Conservation (phyloP, 2,797 vertebrate species). For the Hypotaenidia okinawae region DNA sequence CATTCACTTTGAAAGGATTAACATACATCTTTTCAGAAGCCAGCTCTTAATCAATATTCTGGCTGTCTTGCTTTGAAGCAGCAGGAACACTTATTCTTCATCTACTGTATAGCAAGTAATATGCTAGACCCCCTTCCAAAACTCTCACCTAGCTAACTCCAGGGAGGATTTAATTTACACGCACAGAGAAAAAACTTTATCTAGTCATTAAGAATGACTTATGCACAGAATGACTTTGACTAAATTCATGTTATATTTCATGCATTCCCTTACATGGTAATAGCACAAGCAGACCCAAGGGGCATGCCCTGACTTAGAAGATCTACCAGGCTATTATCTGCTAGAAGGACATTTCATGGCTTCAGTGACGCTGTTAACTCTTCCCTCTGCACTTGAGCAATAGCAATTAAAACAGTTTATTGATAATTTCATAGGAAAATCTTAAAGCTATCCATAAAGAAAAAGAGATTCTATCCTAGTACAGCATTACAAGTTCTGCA, state of each 20-base stretch:
- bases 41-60: slow-evolving; percentile 3
- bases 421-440: background rate
- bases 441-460: background rate
- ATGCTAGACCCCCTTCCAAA: background rate
- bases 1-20: slow-evolving; percentile 21
- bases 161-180: background rate
- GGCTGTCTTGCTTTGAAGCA: background rate
- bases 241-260: background rate
- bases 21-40: background rate
- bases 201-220: background rate
- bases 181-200: background rate
- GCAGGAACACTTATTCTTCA: background rate
- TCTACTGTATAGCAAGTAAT: background rate
- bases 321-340: background rate
- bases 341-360: background rate
- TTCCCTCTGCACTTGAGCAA: background rate
- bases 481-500: background rate
- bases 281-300: background rate
- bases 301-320: background rate
- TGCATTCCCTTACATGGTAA: background rate
- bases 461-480: background rate
- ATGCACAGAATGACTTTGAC: background rate
- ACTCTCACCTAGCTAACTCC: background rate
- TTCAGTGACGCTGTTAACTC: background rate
- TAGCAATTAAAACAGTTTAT: background rate